Conservation (phyloP, 2,797 vertebrate genomes). For the Synanceia verrucosa region DNA sequence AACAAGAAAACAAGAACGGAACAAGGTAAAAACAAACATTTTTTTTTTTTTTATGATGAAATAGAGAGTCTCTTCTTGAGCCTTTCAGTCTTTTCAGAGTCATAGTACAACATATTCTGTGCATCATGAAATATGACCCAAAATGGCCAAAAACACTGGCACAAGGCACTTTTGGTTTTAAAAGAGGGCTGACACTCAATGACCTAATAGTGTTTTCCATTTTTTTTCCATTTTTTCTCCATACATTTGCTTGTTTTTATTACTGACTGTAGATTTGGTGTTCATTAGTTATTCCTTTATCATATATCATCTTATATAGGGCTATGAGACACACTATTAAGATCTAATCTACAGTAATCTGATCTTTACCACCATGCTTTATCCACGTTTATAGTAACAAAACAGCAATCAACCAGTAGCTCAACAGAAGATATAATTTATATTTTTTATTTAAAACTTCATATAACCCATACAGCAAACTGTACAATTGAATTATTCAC, state of each 20-base stretch:
- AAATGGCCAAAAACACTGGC: too few relatives aligned
- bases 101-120: too few relatives aligned
- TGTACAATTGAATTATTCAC: conserved; percentile 99
- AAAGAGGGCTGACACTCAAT: too few relatives aligned
- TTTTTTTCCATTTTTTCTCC: neutral
- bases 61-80: too few relatives aligned
- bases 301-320: neutral
- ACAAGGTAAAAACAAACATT: too few relatives aligned
- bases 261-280: neutral
- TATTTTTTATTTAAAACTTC: conserved; percentile 96
- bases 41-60: too few relatives aligned
- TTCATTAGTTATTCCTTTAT: neutral
- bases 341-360: neutral
- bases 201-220: too few relatives aligned
- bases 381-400: neutral
- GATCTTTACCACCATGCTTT: neutral
- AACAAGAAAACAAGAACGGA: too few relatives aligned
- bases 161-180: too few relatives aligned
- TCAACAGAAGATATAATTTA: conserved; percentile 47
- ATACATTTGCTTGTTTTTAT: neutral
- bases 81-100: too few relatives aligned
- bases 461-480: conserved; percentile 99
- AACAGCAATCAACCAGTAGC: conserved; percentile 26
- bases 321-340: neutral
- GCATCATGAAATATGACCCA: too few relatives aligned